Base-by-base conservation (phyloP, 1,140 invertebrate genomes). In the Antheraea mylitta region DNA sequence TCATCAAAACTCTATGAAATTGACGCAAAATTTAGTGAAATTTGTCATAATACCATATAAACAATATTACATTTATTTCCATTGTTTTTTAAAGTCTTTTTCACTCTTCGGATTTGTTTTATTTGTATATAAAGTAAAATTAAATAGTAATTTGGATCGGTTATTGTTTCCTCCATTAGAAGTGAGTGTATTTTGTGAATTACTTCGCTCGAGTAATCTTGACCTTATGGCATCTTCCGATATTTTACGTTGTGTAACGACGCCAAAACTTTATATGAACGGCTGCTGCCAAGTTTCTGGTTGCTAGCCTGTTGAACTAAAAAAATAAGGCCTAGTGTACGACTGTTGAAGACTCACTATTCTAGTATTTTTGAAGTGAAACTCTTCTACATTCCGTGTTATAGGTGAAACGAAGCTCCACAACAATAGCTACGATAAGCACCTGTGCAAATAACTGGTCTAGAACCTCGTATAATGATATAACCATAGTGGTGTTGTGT, bases 31-130 rank as follows among this genome's bases (percentile, higher is more conserved):
- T n/a, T 37, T 64, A 16, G 45, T 53, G 45, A 86, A 88, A 91
- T 86, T 91, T 90, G 86, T 90, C 89, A 90, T 87, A 91, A 86
- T 83, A 87, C 83, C 83, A 81, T 89, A 82, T 85, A 86, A 86
- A 89, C 82, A 85, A 89, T 83, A 82, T 85, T 83, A 78, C 76
- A 71, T 85, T 76, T 74, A 79, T 80, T 79, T 79, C 79, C 77
- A 76, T 83, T 85, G 7, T 76, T 84, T 89, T 83, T 82, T 82
- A 75, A 81, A 83, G 82, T 73, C 77, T 85, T 90, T 87, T 78
- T 67, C 81, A 77, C 81, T 67, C 72, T 75, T 76, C 67, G 69
- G 60, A 73, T 81, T 83, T 80, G 45, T 81, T 82, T 82, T 69
- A 68, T 80, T 70, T 71, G 67, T 73, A 61, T 30, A 36, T 22